Percentiles rank a stretch among this genome's conserved stretches.
phyloP scores from a whole-genome alignment of 2,888 invertebrate species.

The Thymelicus lineola region DNA sequence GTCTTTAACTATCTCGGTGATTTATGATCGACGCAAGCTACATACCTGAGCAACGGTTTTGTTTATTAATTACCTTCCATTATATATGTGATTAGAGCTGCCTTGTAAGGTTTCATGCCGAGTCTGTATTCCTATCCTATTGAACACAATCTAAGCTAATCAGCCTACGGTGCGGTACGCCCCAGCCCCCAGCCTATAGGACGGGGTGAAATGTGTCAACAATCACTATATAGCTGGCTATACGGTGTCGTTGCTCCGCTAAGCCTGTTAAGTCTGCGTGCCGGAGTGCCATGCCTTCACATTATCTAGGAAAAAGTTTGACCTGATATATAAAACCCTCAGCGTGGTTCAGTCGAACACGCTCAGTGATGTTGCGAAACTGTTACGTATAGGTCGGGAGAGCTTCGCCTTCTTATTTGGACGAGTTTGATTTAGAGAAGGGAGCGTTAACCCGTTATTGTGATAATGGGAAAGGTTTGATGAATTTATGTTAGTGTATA shows the following conservation, averaged over 20 bases:
- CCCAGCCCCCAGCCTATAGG: neutral
- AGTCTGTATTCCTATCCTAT: slow-evolving; percentile 12
- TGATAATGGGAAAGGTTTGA: slow-evolving; percentile 28
- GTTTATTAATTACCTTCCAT: neutral
- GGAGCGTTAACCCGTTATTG: neutral
- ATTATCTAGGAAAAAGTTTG: slow-evolving; percentile 35
- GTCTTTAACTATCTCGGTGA: too few relatives aligned
- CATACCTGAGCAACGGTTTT: neutral
- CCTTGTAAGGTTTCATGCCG: slow-evolving; percentile 8
- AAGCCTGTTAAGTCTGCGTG: slow-evolving; percentile 34
- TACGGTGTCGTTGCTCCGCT: slow-evolving; percentile 33
- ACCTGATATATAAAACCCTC: slow-evolving; percentile 26
- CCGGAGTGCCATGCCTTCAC: slow-evolving; percentile 18
- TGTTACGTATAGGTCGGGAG: neutral
- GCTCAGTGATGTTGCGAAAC: slow-evolving; percentile 19
- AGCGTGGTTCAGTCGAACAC: slow-evolving; percentile 10
- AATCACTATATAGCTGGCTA: slow-evolving; percentile 24
- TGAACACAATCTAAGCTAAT: slow-evolving; percentile 21
- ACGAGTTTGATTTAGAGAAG: neutral
- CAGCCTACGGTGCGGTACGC: slow-evolving; percentile 1
- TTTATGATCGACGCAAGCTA: too few relatives aligned
- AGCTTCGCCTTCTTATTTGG: neutral
- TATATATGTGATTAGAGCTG: neutral
- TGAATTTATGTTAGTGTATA: too few relatives aligned
- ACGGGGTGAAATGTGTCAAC: slow-evolving; percentile 33